Conservation (phyloP, 2,797 vertebrate genomes). For the Benthosema pterotum region DNA sequence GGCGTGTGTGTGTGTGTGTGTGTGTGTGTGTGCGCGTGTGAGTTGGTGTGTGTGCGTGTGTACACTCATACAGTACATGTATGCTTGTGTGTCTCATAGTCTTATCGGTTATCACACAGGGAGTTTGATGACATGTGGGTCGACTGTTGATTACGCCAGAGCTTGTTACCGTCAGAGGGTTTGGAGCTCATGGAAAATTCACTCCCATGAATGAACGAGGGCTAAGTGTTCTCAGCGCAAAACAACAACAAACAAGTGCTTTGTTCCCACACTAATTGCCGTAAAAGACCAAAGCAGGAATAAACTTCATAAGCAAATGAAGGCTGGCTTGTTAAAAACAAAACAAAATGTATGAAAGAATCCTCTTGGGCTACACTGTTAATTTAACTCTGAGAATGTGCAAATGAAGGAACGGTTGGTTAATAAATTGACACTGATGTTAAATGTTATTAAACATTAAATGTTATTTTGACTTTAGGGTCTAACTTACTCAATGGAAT, state of each 20-base stretch:
- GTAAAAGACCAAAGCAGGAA: constrained; percentile 28
- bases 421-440: too few species aligned
- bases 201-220: constrained; percentile 48
- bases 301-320: constrained; percentile 19
- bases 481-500: too few species aligned
- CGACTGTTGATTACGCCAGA: constrained; percentile 28
- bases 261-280: constrained; percentile 44
- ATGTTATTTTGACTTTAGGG: too few species aligned
- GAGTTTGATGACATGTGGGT: constrained; percentile 60
- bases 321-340: constrained; percentile 1
- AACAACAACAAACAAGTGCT: constrained; percentile 38
- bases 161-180: constrained; percentile 31
- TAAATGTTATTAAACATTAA: too few species aligned
- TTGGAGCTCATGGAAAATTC: constrained; percentile 62
- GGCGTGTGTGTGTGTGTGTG: not conserved
- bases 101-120: constrained; percentile 57
- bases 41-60: not conserved
- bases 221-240: constrained; percentile 44
- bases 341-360: too few species aligned
- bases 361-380: too few species aligned
- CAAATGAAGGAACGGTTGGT: too few species aligned
- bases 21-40: not conserved
- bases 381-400: too few species aligned
- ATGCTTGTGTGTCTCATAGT: constrained; percentile 5
- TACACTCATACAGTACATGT: not conserved